Evolutionary conservation across 2,797 vertebrate genomes (phyloP).

Genomic region (Crenuchus spilurus): DNA sequence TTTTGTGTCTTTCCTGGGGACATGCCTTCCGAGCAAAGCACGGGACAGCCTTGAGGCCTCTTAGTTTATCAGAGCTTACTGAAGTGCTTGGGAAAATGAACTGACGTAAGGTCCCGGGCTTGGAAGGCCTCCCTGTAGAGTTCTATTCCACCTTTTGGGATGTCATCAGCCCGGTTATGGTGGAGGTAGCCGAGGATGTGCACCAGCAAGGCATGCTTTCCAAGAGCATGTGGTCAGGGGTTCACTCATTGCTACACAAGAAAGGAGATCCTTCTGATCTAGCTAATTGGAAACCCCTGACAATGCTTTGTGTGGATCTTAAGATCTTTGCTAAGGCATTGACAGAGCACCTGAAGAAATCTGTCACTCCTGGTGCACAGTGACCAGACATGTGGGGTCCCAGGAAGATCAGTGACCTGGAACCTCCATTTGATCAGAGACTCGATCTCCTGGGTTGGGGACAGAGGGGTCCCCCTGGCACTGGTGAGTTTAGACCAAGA

Average conservation of each 20-base stretch:
- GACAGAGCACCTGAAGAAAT: neutral
- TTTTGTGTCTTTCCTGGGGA: too few species aligned
- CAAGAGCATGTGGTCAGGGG: neutral
- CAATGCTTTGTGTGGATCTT: neutral
- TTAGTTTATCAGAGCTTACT: neutral
- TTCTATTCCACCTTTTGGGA: neutral
- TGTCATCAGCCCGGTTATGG: neutral
- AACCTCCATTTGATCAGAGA: too few species aligned
- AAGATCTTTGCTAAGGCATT: neutral
- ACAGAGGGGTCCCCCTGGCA: too few species aligned
- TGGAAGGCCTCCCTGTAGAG: neutral
- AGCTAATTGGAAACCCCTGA: neutral
- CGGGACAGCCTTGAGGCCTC: neutral
- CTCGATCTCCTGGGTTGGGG: too few species aligned
- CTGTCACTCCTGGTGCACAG: conserved; percentile 4
- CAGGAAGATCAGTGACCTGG: neutral
- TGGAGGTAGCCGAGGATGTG: neutral
- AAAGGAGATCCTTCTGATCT: neutral
- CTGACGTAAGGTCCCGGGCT: neutral
- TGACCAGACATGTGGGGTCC: neutral
- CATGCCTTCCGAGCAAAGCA: neutral
- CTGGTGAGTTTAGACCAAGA: too few species aligned
- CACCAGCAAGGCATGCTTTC: neutral
- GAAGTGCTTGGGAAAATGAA: neutral
- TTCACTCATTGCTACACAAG: too few species aligned